Percentiles rank a stretch among this genome's conserved stretches.
These are phyloP conservation scores for Poeciliopsis paucimaculata DNA, from an alignment of 2,797 vertebrate species.

Conservation along the genomic window DNA sequence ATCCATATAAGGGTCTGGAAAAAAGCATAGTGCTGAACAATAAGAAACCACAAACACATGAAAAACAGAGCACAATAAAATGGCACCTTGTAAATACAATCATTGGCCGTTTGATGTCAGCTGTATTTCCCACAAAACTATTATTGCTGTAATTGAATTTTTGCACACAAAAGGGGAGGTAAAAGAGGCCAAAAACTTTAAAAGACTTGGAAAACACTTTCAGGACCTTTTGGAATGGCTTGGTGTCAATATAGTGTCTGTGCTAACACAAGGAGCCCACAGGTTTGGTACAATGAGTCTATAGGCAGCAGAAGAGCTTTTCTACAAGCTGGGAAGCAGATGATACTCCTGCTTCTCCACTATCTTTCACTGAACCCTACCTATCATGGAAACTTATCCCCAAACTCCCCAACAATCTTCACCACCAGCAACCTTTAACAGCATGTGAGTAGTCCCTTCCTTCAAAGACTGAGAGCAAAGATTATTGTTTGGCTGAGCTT, in stretches of 20 bases:
- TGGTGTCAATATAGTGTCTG: background rate
- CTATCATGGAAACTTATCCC: background rate
- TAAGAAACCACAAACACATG: background rate
- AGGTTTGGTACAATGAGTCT: background rate
- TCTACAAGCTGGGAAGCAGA: background rate
- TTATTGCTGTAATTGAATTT: background rate
- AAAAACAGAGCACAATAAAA: background rate
- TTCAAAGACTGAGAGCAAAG: background rate
- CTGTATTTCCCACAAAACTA: background rate
- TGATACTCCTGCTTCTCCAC: background rate
- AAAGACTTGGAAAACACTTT: background rate
- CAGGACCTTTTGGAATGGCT: background rate
- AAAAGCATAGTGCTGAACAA: background rate
- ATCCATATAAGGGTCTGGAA: background rate
- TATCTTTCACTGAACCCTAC: background rate
- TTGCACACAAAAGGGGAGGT: background rate
- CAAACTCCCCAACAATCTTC: background rate
- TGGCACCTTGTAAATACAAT: background rate
- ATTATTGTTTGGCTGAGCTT: background rate
- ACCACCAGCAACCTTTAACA: background rate
- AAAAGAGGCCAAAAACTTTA: background rate
- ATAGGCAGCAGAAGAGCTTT: background rate
- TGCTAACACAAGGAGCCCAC: background rate
- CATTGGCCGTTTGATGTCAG: background rate
- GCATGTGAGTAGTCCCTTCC: background rate